These are phyloP conservation scores for Pristionchus japonicus DNA, from an alignment of 2,888 invertebrate genomes.

Conservation along the genomic window DNA sequence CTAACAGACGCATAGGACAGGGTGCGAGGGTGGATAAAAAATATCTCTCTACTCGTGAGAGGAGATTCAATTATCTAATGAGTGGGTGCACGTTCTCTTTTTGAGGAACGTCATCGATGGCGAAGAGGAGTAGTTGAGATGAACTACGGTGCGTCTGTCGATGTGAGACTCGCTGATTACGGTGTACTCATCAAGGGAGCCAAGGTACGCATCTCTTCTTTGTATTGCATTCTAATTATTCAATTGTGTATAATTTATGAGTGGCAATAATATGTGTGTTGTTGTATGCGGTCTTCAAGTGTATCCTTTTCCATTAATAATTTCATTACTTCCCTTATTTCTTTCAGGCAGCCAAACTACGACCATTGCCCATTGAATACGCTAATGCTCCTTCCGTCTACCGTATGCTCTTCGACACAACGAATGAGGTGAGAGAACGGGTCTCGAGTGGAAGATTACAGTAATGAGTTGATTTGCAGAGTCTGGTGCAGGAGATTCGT, in stretches of 20 bases:
- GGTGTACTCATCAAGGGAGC: conserved; percentile 46
- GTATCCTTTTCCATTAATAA: too few relatives aligned
- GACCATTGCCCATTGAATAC: conserved; percentile 32
- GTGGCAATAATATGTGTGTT: too few relatives aligned
- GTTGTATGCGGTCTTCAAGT: too few relatives aligned
- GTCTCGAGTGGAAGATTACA: background rate
- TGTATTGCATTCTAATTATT: background rate
- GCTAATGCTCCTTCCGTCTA: conserved; percentile 34
- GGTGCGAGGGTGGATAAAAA: too few relatives aligned
- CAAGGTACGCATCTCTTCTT: conserved; percentile 13
- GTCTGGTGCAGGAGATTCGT: conserved; percentile 17
- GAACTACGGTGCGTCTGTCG: conserved; percentile 24
- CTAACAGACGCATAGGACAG: too few relatives aligned
- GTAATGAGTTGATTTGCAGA: background rate
- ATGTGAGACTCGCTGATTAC: conserved; percentile 41
- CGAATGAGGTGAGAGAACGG: conserved; percentile 15
- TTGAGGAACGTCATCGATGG: conserved; percentile 46
- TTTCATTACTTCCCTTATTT: too few relatives aligned
- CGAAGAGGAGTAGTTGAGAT: conserved; percentile 29
- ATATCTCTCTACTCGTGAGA: too few relatives aligned
- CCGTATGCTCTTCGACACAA: conserved; percentile 30
- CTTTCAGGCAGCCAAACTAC: conserved; percentile 14
- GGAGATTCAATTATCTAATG: too few relatives aligned
- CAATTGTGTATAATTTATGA: background rate
- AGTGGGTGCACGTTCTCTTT: background rate